These are phyloP conservation scores for Mimachlamys varia DNA, from an alignment of 2,888 invertebrate species.

Conservation along the genomic window DNA sequence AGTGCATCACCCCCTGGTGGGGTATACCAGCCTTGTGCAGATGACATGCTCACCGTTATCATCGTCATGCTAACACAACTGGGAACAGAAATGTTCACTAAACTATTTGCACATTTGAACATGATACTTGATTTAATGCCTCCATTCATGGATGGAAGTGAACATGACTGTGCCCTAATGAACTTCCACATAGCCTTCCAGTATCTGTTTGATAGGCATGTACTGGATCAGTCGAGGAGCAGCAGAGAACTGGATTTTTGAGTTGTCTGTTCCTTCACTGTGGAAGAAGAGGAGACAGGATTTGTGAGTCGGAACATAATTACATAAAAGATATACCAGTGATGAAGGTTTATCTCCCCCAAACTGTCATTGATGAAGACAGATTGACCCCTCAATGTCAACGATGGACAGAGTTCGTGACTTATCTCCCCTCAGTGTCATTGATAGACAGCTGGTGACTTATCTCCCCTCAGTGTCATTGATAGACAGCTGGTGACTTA, in stretches of 20 bases:
- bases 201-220: slow-evolving; percentile 68
- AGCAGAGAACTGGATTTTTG: slow-evolving; percentile 30
- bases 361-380: no score
- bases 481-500: no score
- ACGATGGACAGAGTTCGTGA: neutral
- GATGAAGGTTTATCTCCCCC: neutral
- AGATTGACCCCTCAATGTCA: neutral
- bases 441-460: neutral
- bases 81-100: slow-evolving; percentile 55
- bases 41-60: slow-evolving; percentile 69
- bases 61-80: slow-evolving; percentile 68
- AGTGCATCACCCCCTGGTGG: slow-evolving; percentile 36
- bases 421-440: neutral
- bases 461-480: no score
- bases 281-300: no score
- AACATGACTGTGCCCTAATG: slow-evolving; percentile 73
- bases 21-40: slow-evolving; percentile 60
- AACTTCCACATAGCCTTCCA: slow-evolving; percentile 74
- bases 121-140: slow-evolving; percentile 72
- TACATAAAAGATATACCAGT: no score
- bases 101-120: slow-evolving; percentile 69
- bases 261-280: neutral
- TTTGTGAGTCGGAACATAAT: no score
- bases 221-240: slow-evolving; percentile 53
- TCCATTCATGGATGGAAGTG: slow-evolving; percentile 70